Evolutionary conservation across 2,888 invertebrate species (phyloP).

Genomic region (Morpho helenor): DNA sequence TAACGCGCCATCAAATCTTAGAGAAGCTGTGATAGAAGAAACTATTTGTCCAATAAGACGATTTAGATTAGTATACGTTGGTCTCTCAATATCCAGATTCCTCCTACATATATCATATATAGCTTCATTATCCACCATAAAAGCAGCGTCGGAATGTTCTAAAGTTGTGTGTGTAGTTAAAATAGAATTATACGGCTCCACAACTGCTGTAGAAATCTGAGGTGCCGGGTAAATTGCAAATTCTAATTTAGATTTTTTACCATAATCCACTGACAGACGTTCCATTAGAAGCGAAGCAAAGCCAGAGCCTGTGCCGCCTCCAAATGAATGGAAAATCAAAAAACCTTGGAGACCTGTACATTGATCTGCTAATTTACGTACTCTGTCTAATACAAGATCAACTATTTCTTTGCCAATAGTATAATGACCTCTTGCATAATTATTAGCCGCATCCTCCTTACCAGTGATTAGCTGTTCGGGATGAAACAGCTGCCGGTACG

Average conservation of each 20-base stretch:
- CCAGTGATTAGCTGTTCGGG: constrained; percentile 97
- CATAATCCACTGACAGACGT: constrained; percentile 95
- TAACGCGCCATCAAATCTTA: constrained; percentile 94
- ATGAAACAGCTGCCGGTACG: constrained; percentile 97
- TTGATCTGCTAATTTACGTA: constrained; percentile 92
- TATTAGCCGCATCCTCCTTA: constrained; percentile 98
- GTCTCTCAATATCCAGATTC: constrained; percentile 95
- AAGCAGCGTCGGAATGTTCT: constrained; percentile 96
- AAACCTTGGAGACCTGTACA: constrained; percentile 95
- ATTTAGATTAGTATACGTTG: constrained; percentile 97
- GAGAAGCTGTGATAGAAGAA: constrained; percentile 93
- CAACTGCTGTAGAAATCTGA: constrained; percentile 91
- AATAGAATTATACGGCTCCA: constrained; percentile 98
- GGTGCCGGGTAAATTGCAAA: constrained; percentile 98
- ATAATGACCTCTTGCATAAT: constrained; percentile 98
- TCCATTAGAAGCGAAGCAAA: constrained; percentile 98
- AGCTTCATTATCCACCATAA: constrained; percentile 96
- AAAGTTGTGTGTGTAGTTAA: constrained; percentile 96
- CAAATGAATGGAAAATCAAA: constrained; percentile 96
- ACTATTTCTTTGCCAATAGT: constrained; percentile 97
- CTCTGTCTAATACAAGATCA: constrained; percentile 91
- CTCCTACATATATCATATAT: constrained; percentile 95
- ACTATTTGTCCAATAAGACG: constrained; percentile 97
- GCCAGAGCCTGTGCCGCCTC: constrained; percentile 95
- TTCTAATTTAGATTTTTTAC: constrained; percentile 95